Conservation (phyloP, 2,797 vertebrate genomes). For the Kryptolebias ocellatus region DNA sequence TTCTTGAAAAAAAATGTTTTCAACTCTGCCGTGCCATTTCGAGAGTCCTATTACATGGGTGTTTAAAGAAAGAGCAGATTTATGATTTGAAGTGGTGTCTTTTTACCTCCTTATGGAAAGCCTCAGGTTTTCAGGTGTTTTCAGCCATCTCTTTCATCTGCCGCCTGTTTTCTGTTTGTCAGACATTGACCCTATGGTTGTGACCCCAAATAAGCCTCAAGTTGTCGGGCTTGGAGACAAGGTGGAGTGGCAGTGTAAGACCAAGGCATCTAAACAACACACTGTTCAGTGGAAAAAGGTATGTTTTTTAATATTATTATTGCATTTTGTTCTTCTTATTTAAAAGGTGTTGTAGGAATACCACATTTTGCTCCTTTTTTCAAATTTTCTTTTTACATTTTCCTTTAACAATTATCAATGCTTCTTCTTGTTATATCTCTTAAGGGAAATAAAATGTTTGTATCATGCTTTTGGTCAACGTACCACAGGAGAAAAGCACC, state of each 20-base stretch:
- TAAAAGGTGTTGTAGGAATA: not conserved
- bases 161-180: slow-evolving; percentile 22
- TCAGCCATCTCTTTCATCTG: not conserved
- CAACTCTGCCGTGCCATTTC: slow-evolving; percentile 4
- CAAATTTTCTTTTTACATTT: not conserved
- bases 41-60: slow-evolving; percentile 39
- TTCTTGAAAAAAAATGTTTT: slow-evolving; percentile 25
- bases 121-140: slow-evolving; percentile 1
- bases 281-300: slow-evolving; percentile 77
- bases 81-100: slow-evolving; percentile 21
- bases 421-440: not conserved
- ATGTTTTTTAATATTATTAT: not conserved
- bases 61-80: slow-evolving; percentile 21
- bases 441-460: too few species aligned
- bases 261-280: slow-evolving; percentile 51
- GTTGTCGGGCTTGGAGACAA: slow-evolving; percentile 58
- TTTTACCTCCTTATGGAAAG: slow-evolving; percentile 6
- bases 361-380: not conserved
- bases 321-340: not conserved
- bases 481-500: too few species aligned
- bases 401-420: not conserved
- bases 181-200: slow-evolving; percentile 72
- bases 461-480: too few species aligned
- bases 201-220: slow-evolving; percentile 55
- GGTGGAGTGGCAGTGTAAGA: slow-evolving; percentile 76